phyloP scores from a whole-genome alignment of 1,140 invertebrate genomes.

The Maniola jurtina region DNA sequence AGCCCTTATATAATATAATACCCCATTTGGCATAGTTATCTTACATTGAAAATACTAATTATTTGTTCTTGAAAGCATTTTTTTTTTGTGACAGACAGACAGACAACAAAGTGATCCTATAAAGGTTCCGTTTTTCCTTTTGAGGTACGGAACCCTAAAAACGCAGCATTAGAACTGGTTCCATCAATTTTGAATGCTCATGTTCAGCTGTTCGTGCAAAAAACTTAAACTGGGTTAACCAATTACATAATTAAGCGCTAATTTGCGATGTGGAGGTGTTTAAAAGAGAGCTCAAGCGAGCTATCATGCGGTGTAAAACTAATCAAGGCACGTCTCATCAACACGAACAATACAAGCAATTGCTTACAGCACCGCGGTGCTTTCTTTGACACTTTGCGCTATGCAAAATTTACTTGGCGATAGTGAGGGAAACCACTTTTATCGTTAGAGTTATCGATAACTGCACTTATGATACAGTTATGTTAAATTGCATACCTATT shows the following conservation, averaged over 20 bases:
- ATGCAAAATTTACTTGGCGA: slow-evolving; percentile 20
- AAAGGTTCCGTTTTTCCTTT: too few relatives aligned
- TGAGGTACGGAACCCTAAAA: too few relatives aligned
- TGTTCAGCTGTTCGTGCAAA: too few relatives aligned
- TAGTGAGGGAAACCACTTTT: background rate
- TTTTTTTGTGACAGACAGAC: too few relatives aligned
- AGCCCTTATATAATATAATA: too few relatives aligned
- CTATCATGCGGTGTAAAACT: slow-evolving; percentile 44
- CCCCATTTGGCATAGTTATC: too few relatives aligned
- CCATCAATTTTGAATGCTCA: too few relatives aligned
- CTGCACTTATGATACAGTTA: background rate
- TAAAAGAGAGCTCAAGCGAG: slow-evolving; percentile 18
- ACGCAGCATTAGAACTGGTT: too few relatives aligned
- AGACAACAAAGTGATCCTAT: too few relatives aligned
- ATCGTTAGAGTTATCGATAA: slow-evolving; percentile 12
- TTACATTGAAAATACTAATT: too few relatives aligned
- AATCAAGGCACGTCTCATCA: slow-evolving; percentile 49
- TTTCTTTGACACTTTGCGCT: slow-evolving; percentile 48
- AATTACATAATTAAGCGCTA: slow-evolving; percentile 21
- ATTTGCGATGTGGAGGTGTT: slow-evolving; percentile 7
- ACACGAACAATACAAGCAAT: slow-evolving; percentile 50
- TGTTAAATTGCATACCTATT: too few relatives aligned
- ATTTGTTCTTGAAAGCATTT: too few relatives aligned
- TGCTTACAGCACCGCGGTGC: slow-evolving; percentile 52
- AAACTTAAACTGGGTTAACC: slow-evolving; percentile 10